Evolutionary conservation across 2,888 invertebrate species (phyloP).

Genomic region (Morinoia aosen): DNA sequence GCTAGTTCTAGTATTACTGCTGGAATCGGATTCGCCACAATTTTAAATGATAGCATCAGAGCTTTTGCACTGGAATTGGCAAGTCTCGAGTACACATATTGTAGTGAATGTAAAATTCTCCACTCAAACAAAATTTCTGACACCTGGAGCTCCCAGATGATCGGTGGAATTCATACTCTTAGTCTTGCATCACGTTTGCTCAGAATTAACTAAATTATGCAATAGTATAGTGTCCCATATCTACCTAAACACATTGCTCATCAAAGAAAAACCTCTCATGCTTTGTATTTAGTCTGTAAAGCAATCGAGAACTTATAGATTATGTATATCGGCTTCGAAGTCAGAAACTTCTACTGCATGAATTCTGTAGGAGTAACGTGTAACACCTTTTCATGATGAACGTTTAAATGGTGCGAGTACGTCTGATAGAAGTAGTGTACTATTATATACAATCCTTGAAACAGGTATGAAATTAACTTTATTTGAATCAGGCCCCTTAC

Average conservation of each 20-base stretch:
- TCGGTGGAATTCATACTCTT: too few species aligned
- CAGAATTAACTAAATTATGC: too few species aligned
- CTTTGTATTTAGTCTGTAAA: background rate
- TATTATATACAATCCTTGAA: background rate
- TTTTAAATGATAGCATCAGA: too few species aligned
- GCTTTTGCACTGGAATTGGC: background rate
- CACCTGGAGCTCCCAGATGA: too few species aligned
- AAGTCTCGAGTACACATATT: background rate
- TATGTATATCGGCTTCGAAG: background rate
- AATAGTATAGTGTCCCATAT: background rate
- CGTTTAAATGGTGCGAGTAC: background rate
- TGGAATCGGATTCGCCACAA: too few species aligned
- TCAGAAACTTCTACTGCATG: background rate
- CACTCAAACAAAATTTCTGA: too few species aligned
- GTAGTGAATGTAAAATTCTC: background rate
- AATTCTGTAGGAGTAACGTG: background rate
- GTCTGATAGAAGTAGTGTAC: background rate
- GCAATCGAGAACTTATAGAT: background rate
- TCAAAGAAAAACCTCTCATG: background rate
- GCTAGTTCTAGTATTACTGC: too few species aligned
- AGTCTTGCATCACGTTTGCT: too few species aligned
- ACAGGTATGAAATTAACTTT: background rate
- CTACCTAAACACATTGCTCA: background rate
- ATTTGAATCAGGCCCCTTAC: constrained; percentile 78
- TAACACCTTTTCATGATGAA: background rate